Conservation (phyloP, 2,113 vertebrate species). For the Brachirus orientalis region DNA sequence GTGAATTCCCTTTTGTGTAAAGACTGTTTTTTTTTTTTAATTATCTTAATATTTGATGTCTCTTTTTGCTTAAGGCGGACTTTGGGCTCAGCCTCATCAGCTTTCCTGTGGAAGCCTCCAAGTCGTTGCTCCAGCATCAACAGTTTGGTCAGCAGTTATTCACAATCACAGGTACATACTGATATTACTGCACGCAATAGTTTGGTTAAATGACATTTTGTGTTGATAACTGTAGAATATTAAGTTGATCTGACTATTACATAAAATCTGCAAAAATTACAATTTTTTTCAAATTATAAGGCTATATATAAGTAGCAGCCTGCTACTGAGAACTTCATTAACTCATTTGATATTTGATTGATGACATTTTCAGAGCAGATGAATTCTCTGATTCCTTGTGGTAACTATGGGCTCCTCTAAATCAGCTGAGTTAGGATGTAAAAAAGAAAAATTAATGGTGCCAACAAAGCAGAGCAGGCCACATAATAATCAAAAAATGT, state of each 20-base stretch:
- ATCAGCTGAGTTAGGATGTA: too few relatives aligned
- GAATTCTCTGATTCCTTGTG: too few relatives aligned
- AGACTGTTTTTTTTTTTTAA: not conserved
- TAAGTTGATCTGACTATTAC: too few relatives aligned
- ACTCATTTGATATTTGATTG: not conserved
- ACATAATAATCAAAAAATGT: too few relatives aligned
- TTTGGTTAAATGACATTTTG: not conserved
- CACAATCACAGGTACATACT: conserved; percentile 68
- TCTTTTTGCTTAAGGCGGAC: conserved; percentile 83
- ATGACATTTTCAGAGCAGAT: too few relatives aligned
- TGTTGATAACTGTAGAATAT: too few relatives aligned
- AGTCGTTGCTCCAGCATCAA: conserved; percentile 95
- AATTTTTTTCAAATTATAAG: too few relatives aligned
- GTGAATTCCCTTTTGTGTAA: not conserved
- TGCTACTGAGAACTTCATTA: not conserved
- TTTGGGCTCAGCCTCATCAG: conserved; percentile 79
- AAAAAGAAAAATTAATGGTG: too few relatives aligned
- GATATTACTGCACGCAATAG: not conserved
- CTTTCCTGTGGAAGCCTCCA: conserved; percentile 89
- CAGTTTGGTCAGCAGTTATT: conserved; percentile 90
- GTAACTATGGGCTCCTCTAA: too few relatives aligned
- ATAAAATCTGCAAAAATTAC: too few relatives aligned
- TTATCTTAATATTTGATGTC: conserved; percentile 3
- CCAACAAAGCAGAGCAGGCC: too few relatives aligned
- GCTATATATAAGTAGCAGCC: not conserved